These are phyloP conservation scores for Chaetops frenatus DNA, from an alignment of 2,113 vertebrate species.

Conservation along the genomic window DNA sequence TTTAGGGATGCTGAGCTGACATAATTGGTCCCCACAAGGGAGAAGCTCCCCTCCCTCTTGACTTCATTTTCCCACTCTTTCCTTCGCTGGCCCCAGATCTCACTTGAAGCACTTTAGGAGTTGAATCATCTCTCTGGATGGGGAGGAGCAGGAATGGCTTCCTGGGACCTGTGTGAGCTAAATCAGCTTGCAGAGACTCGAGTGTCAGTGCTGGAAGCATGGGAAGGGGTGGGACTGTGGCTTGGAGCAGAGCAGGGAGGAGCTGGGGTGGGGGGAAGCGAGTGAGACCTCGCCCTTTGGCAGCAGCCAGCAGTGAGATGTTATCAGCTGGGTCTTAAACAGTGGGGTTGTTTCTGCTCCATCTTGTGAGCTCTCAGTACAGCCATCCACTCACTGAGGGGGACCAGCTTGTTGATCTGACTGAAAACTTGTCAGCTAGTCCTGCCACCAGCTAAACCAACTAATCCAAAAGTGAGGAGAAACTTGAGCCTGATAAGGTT, in stretches of 20 bases:
- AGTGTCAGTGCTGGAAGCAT: neutral
- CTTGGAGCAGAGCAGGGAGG: neutral
- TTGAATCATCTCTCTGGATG: neutral
- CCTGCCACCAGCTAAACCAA: neutral
- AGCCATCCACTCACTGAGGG: neutral
- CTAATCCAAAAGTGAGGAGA: neutral
- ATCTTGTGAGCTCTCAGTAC: accelerated
- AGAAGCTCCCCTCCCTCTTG: neutral
- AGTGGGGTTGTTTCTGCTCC: neutral
- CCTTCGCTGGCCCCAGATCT: neutral
- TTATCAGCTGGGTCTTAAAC: slow-evolving; percentile 1
- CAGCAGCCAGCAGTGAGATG: neutral
- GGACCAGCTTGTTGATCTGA: neutral
- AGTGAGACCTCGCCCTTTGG: slow-evolving; percentile 24
- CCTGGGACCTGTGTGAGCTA: neutral
- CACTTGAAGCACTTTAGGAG: neutral
- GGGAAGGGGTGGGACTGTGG: slow-evolving; percentile 8
- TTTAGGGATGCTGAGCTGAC: neutral
- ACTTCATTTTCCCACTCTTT: neutral
- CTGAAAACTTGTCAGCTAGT: neutral
- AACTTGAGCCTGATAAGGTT: neutral
- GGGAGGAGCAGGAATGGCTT: neutral
- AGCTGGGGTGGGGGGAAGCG: neutral
- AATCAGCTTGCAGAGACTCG: neutral
- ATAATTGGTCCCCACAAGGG: neutral